phyloP scores from a whole-genome alignment of 2,888 invertebrate genomes.

The Sericinus montela region DNA sequence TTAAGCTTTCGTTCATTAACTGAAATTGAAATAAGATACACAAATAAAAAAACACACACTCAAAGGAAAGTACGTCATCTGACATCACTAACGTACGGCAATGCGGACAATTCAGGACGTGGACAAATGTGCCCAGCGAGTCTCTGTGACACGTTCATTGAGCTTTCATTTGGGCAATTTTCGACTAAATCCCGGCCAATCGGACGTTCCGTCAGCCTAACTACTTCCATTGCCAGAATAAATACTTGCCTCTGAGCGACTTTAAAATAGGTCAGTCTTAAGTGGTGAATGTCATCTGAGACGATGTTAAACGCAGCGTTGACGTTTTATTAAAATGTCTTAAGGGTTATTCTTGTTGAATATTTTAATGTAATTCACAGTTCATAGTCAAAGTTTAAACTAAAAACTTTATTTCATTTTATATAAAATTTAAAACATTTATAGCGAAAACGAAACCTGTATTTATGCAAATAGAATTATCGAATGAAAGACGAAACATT shows the following conservation, averaged over 20 bases:
- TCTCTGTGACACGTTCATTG: conserved; percentile 75
- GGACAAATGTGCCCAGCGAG: conserved; percentile 71
- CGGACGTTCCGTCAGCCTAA: conserved; percentile 48
- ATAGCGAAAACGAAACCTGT: too few relatives aligned
- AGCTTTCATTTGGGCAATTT: conserved; percentile 78
- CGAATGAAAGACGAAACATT: too few relatives aligned
- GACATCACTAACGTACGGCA: conserved; percentile 59
- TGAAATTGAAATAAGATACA: too few relatives aligned
- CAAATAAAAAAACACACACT: background rate
- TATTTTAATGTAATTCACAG: too few relatives aligned
- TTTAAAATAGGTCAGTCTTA: conserved; percentile 19
- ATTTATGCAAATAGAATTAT: too few relatives aligned
- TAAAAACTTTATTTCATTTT: too few relatives aligned
- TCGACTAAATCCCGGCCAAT: conserved; percentile 72
- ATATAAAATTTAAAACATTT: too few relatives aligned
- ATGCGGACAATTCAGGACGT: conserved; percentile 74
- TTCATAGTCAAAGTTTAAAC: too few relatives aligned
- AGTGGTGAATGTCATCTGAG: conserved; percentile 20
- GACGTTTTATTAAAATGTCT: background rate
- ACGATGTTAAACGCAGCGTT: conserved; percentile 1
- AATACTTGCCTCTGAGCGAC: conserved; percentile 41
- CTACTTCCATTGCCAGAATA: conserved; percentile 51
- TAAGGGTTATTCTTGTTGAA: too few relatives aligned
- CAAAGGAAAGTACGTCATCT: conserved; percentile 22
- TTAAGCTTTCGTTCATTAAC: too few relatives aligned